A percentile compares a stretch with the other conserved stretches of the same genome.
Evolutionary conservation across 2,113 vertebrate species (phyloP).

Genomic region (Vireo altiloquus): DNA sequence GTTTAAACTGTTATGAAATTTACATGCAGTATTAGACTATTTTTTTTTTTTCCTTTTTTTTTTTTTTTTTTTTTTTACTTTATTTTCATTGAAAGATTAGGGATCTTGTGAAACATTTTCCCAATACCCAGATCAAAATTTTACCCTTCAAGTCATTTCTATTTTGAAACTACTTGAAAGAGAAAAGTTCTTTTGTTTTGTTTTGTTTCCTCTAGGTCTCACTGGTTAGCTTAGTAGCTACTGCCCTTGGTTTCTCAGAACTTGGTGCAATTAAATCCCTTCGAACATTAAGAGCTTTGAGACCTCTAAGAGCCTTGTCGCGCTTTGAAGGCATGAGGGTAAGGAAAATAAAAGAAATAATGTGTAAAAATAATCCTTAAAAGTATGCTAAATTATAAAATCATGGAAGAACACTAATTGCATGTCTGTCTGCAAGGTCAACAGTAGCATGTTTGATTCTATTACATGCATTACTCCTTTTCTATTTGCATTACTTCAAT

Average conservation of each 20-base stretch:
- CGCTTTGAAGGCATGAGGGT: conserved; percentile 99
- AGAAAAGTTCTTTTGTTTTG: background rate
- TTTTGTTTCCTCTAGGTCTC: conserved; percentile 82
- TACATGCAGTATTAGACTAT: background rate
- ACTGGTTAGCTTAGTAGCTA: conserved; percentile 88
- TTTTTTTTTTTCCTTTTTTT: accelerated
- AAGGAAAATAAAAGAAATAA: conserved; percentile 57
- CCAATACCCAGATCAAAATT: background rate
- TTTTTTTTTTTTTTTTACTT: background rate
- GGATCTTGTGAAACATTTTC: background rate
- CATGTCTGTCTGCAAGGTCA: background rate
- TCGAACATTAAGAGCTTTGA: conserved; percentile 90
- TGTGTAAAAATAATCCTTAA: background rate
- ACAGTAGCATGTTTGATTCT: background rate
- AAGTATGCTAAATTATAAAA: background rate
- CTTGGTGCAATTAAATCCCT: conserved; percentile 91
- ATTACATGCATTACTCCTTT: background rate
- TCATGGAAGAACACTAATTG: background rate
- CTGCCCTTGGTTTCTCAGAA: conserved; percentile 76
- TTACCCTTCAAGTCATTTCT: background rate
- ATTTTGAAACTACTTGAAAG: background rate
- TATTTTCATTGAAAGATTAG: background rate
- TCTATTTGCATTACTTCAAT: background rate
- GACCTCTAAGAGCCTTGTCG: conserved; percentile 95
- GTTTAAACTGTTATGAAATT: background rate